Conservation (phyloP, 2,888 invertebrate species). For the Drosophila stalkeri region DNA sequence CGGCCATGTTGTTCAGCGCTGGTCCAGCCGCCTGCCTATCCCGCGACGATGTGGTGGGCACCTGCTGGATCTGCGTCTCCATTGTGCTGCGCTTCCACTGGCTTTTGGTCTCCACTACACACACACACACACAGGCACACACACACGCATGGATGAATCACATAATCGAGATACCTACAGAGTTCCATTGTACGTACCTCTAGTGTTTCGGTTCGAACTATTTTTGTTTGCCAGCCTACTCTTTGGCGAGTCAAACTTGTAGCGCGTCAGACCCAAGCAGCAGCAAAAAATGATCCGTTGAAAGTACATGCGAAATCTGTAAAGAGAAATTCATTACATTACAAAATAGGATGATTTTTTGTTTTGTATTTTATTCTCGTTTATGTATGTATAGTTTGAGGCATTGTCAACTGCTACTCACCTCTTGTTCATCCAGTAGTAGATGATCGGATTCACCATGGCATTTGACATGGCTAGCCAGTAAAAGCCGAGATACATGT, state of each 20-base stretch:
- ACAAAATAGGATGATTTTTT: too few species aligned
- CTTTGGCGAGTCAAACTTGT: constrained; percentile 74
- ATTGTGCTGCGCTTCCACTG: constrained; percentile 84
- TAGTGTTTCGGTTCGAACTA: constrained; percentile 65
- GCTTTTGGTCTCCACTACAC: constrained; percentile 69
- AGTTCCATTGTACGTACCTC: constrained; percentile 55
- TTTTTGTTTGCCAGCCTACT: constrained; percentile 66
- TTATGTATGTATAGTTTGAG: too few species aligned
- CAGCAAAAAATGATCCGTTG: constrained; percentile 89
- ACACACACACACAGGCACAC: constrained; percentile 21
- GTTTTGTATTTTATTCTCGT: too few species aligned
- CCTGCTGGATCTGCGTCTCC: constrained; percentile 83
- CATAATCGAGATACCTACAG: neutral
- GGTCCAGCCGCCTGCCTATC: constrained; percentile 39
- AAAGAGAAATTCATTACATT: constrained; percentile 5
- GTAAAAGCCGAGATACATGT: constrained; percentile 93
- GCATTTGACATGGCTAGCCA: constrained; percentile 97
- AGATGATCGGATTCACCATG: constrained; percentile 96
- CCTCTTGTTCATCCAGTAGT: constrained; percentile 97
- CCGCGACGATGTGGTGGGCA: constrained; percentile 48
- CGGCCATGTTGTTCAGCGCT: constrained; percentile 38
- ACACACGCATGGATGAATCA: neutral
- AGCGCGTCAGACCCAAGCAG: constrained; percentile 81
- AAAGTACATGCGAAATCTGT: constrained; percentile 90
- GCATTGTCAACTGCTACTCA: constrained; percentile 82